Conservation (phyloP, 2,888 invertebrate species). For the Leptopilina myrica region DNA sequence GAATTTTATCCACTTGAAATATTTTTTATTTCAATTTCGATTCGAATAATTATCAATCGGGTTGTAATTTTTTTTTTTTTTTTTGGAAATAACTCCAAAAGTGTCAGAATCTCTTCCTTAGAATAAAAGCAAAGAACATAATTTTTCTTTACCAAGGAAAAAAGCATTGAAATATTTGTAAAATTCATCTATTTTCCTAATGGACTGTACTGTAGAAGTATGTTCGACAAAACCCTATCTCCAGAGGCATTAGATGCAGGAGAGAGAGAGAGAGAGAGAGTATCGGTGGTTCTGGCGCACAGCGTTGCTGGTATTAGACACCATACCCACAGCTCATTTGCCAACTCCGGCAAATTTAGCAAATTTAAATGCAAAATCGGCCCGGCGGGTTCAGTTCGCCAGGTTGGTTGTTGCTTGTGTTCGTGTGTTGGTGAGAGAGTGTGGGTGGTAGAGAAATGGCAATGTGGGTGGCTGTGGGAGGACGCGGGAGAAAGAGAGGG, state of each 20-base stretch:
- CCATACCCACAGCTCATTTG: conserved; percentile 74
- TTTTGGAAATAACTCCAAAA: too few relatives aligned
- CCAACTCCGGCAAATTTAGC: conserved; percentile 75
- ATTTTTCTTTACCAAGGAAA: too few relatives aligned
- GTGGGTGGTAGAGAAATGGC: conserved; percentile 47
- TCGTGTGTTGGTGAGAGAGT: too few relatives aligned
- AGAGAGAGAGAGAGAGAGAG: conserved; percentile 21
- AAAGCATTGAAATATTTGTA: too few relatives aligned
- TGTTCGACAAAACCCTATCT: conserved; percentile 57
- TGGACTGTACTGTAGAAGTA: conserved; percentile 42
- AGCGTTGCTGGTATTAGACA: conserved; percentile 69
- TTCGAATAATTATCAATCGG: too few relatives aligned
- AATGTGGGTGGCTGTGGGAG: conserved; percentile 42
- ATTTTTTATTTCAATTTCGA: too few relatives aligned
- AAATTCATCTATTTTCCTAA: conserved; percentile 48
- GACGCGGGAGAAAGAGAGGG: conserved; percentile 40
- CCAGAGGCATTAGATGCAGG: conserved; percentile 68
- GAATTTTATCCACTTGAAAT: too few relatives aligned
- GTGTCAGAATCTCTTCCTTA: too few relatives aligned
- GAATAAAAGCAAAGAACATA: too few relatives aligned
- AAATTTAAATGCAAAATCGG: conserved; percentile 76
- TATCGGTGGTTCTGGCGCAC: conserved; percentile 67
- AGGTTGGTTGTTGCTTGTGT: conserved; percentile 42
- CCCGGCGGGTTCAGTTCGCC: conserved; percentile 61
- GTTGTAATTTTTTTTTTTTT: too few relatives aligned